Percentiles rank a stretch among this genome's conserved stretches.
These are phyloP conservation scores for Pygoscelis antarcticus DNA, from an alignment of 2,113 vertebrate genomes.

Conservation along the genomic window DNA sequence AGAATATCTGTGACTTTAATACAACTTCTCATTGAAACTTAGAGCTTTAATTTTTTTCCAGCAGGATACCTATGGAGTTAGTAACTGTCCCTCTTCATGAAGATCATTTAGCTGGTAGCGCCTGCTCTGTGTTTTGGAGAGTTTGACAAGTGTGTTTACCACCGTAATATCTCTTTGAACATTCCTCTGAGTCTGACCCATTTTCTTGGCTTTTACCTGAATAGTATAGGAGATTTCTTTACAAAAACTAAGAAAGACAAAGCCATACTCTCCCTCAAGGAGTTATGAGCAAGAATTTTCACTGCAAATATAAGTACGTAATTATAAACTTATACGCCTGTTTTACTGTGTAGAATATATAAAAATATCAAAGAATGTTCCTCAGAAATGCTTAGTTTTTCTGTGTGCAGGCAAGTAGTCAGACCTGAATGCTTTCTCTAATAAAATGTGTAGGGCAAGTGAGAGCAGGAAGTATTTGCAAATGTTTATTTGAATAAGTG, in stretches of 20 bases:
- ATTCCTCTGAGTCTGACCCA: neutral
- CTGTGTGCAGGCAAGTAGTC: neutral
- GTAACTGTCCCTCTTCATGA: neutral
- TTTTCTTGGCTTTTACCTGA: neutral
- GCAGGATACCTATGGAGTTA: neutral
- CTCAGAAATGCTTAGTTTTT: neutral
- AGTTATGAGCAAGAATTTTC: neutral
- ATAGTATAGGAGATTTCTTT: neutral
- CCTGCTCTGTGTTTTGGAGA: neutral
- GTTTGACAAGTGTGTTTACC: neutral
- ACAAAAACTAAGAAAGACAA: neutral
- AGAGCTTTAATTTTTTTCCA: neutral
- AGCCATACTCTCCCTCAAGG: neutral
- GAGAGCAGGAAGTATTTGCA: neutral
- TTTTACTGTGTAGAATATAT: neutral
- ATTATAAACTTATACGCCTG: neutral
- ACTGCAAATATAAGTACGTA: neutral
- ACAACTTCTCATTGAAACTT: neutral
- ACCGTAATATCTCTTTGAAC: neutral
- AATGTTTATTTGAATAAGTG: slow-evolving; percentile 10
- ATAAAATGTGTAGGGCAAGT: neutral
- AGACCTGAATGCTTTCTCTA: neutral
- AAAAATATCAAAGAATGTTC: neutral
- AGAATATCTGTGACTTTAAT: neutral
- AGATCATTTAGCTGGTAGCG: neutral